Evolutionary conservation across 2,888 invertebrate genomes (phyloP), one percentile per base, ranked within the genome.

Genomic region (Cabera pusaria): DNA sequence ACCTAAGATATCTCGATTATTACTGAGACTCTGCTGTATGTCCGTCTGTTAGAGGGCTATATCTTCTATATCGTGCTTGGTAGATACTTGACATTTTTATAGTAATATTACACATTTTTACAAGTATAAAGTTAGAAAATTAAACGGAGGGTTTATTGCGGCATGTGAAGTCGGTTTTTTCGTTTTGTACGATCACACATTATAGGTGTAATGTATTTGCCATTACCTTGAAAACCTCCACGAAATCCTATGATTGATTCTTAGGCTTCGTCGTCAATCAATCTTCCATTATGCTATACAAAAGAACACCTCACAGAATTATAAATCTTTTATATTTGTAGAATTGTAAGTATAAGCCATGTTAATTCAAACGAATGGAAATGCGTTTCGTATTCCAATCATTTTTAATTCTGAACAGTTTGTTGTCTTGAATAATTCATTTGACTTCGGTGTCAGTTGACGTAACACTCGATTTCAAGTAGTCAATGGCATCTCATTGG

Each of bases 381-480:
- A 64, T 50, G 36, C 44, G 51, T 58, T 59, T 44, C 41, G 63
- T 68, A 70, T 68, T 68, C 59, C 46, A 52, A 64, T 57, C 52
- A 62, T 69, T 65, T 67, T 61, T 66, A 59, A 64, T 65, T 67
- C 60, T 51, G 45, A 52, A 53, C 55, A 48, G 54, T 52, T 40
- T 29, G 26, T 38, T 26, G 44, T 42, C 34, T 56, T 78, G 67
- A 72, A 74, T 79, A 49, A 78, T 77, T 74, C 67, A 74, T 66
- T 49, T 31, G 31, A 33, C 42, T 21, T 25, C 37, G 49, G 44
- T 51, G 40, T 49, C 43, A 50, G 45, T 63, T 69, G 59, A 67
- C 59, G 67, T 67, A 66, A 64, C 31, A 35, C 50, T 56, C 57
- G 56, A 49, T 55, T 51, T 36, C 26, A 41, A 53, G 51, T 56